Conservation (phyloP, 1,140 invertebrate species). For the Palaemon carinicauda region DNA sequence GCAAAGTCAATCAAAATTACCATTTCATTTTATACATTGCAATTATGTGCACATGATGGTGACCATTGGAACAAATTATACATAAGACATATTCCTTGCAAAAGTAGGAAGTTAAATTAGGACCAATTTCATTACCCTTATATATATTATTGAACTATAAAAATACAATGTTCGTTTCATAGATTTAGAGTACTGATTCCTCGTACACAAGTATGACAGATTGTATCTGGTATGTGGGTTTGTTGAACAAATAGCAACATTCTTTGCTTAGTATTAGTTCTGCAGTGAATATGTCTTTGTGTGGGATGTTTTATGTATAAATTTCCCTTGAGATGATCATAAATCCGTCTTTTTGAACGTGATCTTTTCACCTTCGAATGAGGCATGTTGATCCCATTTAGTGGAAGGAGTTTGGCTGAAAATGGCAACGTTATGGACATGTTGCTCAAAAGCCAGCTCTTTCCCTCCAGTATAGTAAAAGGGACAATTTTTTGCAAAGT, state of each 20-base stretch:
- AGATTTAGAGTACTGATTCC: too few species aligned
- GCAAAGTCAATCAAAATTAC: neutral
- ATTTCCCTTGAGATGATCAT: neutral
- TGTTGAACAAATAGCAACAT: neutral
- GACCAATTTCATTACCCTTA: neutral
- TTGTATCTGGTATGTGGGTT: neutral
- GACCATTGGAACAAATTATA: neutral
- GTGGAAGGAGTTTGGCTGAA: too few species aligned
- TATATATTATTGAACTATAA: too few species aligned
- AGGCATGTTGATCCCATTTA: too few species aligned
- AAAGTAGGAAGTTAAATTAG: neutral
- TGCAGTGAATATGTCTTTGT: conserved; percentile 9
- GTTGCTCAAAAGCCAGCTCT: too few species aligned
- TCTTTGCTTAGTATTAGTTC: neutral
- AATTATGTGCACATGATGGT: neutral
- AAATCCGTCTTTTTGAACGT: too few species aligned
- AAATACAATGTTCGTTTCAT: too few species aligned
- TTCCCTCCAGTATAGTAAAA: too few species aligned
- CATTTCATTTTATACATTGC: neutral
- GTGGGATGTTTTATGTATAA: neutral
- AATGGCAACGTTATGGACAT: too few species aligned
- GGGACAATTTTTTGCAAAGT: too few species aligned
- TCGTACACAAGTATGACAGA: neutral
- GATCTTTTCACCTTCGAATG: too few species aligned
- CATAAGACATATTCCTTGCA: neutral